A percentile compares a stretch with the other conserved stretches of the same genome.
Conservation (phyloP, 2,888 invertebrate species). For the Calameuta idolon region DNA sequence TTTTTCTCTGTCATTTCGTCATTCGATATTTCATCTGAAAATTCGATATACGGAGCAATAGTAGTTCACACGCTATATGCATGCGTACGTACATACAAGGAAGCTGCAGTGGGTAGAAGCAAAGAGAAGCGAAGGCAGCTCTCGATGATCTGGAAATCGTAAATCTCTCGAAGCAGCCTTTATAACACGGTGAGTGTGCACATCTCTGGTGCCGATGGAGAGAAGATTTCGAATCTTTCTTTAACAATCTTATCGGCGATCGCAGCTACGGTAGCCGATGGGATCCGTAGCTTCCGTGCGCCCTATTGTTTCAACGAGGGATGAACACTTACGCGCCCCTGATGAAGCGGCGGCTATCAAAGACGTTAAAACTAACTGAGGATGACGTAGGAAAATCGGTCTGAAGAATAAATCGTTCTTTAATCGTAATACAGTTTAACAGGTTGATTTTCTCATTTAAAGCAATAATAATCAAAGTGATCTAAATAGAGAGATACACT, state of each 20-base stretch:
- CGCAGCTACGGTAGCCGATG: constrained; percentile 20
- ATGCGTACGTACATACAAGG: neutral
- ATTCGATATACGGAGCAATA: neutral
- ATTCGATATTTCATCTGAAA: neutral
- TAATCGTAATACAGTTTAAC: neutral
- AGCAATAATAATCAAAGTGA: neutral
- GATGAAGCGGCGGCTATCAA: constrained; percentile 21
- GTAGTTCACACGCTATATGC: neutral
- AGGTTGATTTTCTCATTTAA: neutral
- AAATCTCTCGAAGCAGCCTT: neutral
- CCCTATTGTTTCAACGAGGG: constrained; percentile 23
- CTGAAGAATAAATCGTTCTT: neutral
- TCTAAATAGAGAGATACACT: neutral
- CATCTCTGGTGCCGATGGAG: constrained; percentile 3
- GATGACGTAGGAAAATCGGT: neutral
- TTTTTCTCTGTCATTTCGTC: neutral
- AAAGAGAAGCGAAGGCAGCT: neutral
- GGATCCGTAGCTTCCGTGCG: constrained; percentile 23
- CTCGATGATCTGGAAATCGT: neutral
- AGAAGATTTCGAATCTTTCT: constrained; percentile 14
- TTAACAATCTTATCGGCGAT: constrained; percentile 23
- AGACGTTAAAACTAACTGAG: neutral
- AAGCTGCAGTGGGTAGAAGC: neutral
- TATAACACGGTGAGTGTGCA: constrained; percentile 19
- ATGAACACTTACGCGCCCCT: constrained; percentile 15